Conservation (phyloP, 2,113 vertebrate species). For the Protomyctophum bolini region DNA sequence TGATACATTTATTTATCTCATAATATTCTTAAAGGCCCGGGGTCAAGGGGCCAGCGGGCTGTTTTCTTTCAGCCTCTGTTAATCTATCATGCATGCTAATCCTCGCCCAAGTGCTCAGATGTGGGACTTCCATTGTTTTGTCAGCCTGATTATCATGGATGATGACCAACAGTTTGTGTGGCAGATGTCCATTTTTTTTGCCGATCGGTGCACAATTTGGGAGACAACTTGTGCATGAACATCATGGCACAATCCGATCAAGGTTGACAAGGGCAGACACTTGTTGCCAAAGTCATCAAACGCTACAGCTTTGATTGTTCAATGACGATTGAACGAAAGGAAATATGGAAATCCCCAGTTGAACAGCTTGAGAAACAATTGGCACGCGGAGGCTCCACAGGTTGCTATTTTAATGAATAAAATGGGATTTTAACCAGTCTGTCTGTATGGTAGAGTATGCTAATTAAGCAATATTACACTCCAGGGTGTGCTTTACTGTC, state of each 20-base stretch:
- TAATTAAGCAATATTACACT: too few species aligned
- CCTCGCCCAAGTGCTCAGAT: conserved; percentile 34
- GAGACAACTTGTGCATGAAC: conserved; percentile 5
- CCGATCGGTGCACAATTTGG: conserved; percentile 1
- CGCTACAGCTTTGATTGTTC: not conserved
- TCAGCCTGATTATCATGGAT: conserved; percentile 23
- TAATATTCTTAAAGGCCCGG: conserved; percentile 17
- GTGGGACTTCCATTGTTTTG: conserved; percentile 24
- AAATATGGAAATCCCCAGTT: too few species aligned
- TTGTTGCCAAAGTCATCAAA: not conserved
- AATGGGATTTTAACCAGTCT: too few species aligned
- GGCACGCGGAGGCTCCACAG: too few species aligned
- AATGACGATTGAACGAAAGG: not conserved
- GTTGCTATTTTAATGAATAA: too few species aligned
- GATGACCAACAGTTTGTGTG: conserved; percentile 20
- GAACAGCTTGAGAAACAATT: too few species aligned
- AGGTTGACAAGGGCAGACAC: not conserved
- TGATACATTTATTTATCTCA: conserved; percentile 16
- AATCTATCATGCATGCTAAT: conserved; percentile 47
- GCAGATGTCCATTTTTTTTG: conserved; percentile 19
- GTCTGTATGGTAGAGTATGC: too few species aligned
- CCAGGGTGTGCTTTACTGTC: too few species aligned
- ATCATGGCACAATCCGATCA: too few species aligned
- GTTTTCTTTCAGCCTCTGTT: conserved; percentile 37
- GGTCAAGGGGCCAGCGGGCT: conserved; percentile 29